Conservation (phyloP, 2,113 vertebrate genomes). For the Pyxicephalus adspersus region DNA sequence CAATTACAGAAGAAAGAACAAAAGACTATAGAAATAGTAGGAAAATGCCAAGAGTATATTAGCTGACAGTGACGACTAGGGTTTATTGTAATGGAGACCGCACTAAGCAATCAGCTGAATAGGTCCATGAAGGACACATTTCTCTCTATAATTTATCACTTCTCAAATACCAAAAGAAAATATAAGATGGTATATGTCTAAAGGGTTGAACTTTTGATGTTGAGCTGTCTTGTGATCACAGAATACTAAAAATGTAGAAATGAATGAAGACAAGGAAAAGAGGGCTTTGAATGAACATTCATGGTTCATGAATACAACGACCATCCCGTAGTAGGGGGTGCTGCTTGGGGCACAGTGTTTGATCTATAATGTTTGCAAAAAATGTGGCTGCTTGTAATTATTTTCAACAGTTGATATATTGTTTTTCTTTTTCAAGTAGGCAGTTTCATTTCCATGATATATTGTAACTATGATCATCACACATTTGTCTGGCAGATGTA, state of each 20-base stretch:
- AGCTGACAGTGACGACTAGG: conserved; percentile 50
- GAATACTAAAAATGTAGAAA: conserved; percentile 30
- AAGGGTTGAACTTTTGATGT: conserved; percentile 43
- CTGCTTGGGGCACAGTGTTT: too few relatives aligned
- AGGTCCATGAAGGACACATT: conserved; percentile 50
- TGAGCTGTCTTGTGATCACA: conserved; percentile 14
- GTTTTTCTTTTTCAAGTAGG: neutral
- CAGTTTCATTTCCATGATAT: too few relatives aligned
- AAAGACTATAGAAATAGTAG: conserved; percentile 53
- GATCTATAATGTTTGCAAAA: too few relatives aligned
- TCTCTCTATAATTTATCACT: conserved; percentile 46
- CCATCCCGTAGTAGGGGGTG: too few relatives aligned
- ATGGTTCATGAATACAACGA: neutral
- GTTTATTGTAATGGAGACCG: conserved; percentile 50
- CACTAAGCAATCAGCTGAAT: conserved; percentile 48
- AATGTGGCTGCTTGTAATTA: neutral
- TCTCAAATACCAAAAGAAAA: conserved; percentile 41
- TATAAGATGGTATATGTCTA: conserved; percentile 41
- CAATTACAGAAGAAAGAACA: conserved; percentile 56
- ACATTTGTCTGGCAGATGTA: too few relatives aligned
- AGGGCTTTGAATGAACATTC: neutral
- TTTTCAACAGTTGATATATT: neutral
- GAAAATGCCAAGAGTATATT: conserved; percentile 54
- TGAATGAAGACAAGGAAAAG: conserved; percentile 17
- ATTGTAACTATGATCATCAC: too few relatives aligned